phyloP scores from a whole-genome alignment of 2,797 vertebrate species.

The Coreius guichenoti region DNA sequence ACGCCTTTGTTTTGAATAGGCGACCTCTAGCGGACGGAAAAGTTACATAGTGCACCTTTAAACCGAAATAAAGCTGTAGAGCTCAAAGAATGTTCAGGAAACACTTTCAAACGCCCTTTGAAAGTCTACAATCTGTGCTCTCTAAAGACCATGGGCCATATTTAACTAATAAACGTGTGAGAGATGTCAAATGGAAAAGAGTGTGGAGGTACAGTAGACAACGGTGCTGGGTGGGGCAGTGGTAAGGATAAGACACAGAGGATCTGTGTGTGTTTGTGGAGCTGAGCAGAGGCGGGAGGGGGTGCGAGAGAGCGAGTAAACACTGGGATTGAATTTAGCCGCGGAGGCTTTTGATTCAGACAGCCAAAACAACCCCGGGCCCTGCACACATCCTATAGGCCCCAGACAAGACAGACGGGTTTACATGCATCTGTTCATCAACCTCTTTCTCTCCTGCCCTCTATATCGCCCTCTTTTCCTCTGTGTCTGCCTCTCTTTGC shows the following conservation, averaged over 20 bases:
- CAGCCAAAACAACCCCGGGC: slow-evolving; percentile 50
- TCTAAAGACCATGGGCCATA: neutral
- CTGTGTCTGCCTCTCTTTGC: slow-evolving; percentile 12
- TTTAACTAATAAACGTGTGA: neutral
- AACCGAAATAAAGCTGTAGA: neutral
- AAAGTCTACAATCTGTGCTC: neutral
- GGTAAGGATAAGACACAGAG: slow-evolving; percentile 53
- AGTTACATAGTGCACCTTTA: no score
- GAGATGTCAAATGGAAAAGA: neutral
- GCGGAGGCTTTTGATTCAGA: slow-evolving; percentile 52
- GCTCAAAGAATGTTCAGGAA: neutral
- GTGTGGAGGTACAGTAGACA: slow-evolving; percentile 19
- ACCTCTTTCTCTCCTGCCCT: slow-evolving; percentile 1
- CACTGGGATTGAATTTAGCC: slow-evolving; percentile 56
- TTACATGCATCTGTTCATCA: slow-evolving; percentile 48
- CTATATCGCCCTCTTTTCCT: neutral
- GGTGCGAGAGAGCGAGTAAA: slow-evolving; percentile 43
- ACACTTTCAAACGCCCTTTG: neutral
- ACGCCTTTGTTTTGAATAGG: no score
- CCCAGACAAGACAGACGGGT: slow-evolving; percentile 39
- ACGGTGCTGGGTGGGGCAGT: slow-evolving; percentile 32
- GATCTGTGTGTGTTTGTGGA: slow-evolving; percentile 64
- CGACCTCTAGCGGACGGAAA: no score
- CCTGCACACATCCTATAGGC: slow-evolving; percentile 34
- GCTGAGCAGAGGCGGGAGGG: slow-evolving; percentile 41